Evolutionary conservation across 2,797 vertebrate genomes (phyloP), one percentile per base, ranked within the genome.

Genomic region (Prunella strophiata): DNA sequence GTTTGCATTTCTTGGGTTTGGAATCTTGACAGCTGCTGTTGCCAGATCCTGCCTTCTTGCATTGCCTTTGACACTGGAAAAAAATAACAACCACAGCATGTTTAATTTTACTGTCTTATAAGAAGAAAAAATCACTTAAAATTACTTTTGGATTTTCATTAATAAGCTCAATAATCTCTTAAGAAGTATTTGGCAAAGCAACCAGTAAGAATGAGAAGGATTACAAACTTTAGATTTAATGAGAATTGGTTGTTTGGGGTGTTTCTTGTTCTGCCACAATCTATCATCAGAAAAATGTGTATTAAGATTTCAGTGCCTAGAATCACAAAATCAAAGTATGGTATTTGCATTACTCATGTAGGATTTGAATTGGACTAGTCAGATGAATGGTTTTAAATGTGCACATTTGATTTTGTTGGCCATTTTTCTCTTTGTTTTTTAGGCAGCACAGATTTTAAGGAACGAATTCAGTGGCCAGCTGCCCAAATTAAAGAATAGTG

Each of bases 151-250:
- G 58, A 93, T 96, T 96, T 96, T 95, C 74, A 95, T 96, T 95
- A 97, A 96, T 94, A 95, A 80, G 15, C 59, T 95, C 90, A 93
- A 95, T 94, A 96, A 97, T 96, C 84, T 95, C 88, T 92, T 93
- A 93, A 95, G 87, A 95, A 97, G 71, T 78, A 88, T 94, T 93
- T 96, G 86, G 79, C 81, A 83, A 96, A 79, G 57, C 52, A 83
- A 20, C 73, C 92, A 92, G 47, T 91, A 91, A 85, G 66, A 94
- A 91, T 4, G 5, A 59, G 72, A 74, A 42, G 84, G 52, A 95
- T 94, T 88, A 68, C 32, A 90, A 89, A 75, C 42, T 89, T 63
- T 65, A 63, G 48, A 76, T 91, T 90, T 95, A 93, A 95, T 90
- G 91, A 97, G 83, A 43, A 66, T 63, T 70, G 62, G 63, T 91